Base-by-base conservation (phyloP, 2,888 invertebrate genomes). In the Encarsia formosa region DNA sequence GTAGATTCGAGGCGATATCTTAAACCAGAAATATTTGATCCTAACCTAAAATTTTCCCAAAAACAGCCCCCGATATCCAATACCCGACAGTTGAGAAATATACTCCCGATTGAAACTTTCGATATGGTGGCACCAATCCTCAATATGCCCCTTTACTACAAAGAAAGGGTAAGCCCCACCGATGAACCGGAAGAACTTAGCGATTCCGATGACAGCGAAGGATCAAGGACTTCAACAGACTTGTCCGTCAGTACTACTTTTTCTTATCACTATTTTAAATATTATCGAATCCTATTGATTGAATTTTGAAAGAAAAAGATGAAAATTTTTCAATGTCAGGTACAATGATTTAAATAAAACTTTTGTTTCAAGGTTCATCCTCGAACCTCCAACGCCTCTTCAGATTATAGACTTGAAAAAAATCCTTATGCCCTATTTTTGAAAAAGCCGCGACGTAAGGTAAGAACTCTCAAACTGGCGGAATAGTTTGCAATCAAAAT, bases 361-460 rank as follows among this genome's bases (percentile, higher is more conserved):
- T n/a, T n/a, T n/a, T n/a, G n/a, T n/a, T n/a, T 49, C 24, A 51
- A 71, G 71, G 70, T 71, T 41, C 65, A 71, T 50, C 69, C 67
- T 19, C 61, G 69, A 51, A 64, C 69, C 2, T 20, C 15, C 34
- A 54, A 35, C 43, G 57, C 55, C 23, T 49, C 53, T 45, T 31
- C 41, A 20, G 20, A 52, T 13, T 46, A 43, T 37, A 54, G 47
- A 6, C 39, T 23, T 38, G 46, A 16, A 19, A 46, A 53, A 15
- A 71, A 65, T 63, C 70, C 70, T 13, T 71, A 71, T 51, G 63
- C 63, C 34, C 52, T 65, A 18, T 71, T 71, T 50, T 45, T 71
- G 45, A 59, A n/a, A 24, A 71, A 66, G 45, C 65, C 69, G 9
- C 62, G 67, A 39, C 59, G 70, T 42, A 68, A 71, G 65, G 71